Base-by-base conservation (phyloP, 2,888 invertebrate genomes). In the Meta bourneti region DNA sequence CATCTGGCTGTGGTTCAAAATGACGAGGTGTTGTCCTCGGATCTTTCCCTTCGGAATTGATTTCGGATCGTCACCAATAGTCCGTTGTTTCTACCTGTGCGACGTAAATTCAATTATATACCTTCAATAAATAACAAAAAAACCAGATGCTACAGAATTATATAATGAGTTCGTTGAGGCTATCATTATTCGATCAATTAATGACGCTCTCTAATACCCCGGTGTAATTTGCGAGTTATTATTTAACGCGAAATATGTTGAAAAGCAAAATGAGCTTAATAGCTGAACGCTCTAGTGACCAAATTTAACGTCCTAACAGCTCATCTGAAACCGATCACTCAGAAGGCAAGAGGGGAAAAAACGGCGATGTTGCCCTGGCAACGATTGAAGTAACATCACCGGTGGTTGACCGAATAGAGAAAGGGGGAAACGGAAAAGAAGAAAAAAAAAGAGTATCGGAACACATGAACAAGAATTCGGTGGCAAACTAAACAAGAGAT, bases 381-480 rank as follows among this genome's bases (percentile, higher is more conserved):
- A 85, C 90, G 9, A 13, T 74, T 11, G 51, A 49, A 61, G 74
- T 48, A 90, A 90, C 90, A 90, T 80, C 80, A 34, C 7, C 90
- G 90, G 90, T 90, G 85, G 85, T 85, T 90, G 90, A 90, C 90
- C 90, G 90, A 90, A 80, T 81, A 77, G 51, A 13, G 75, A 48
- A 69, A 78, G 34, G 83, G 70, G 51, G 49, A 51, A 49, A 48
- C 48, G 75, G 9, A 49, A 61, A 69, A 49, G 20, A 82, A 69
- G 34, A 89, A 70, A 77, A 34, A 51, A 13, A n/a, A 78, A 86
- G 19, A 89, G 69, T 75, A 70, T 19, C 13, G n/a, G 48, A 34
- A 34, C 34, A 34, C 4, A 4, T n/a, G 4, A 34, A 74, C 82
- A 69, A 70, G 20, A 81, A 69, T 75, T 75, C 69, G 34, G 77